phyloP scores from a whole-genome alignment of 2,888 invertebrate genomes.

The Cerceris rybyensis region DNA sequence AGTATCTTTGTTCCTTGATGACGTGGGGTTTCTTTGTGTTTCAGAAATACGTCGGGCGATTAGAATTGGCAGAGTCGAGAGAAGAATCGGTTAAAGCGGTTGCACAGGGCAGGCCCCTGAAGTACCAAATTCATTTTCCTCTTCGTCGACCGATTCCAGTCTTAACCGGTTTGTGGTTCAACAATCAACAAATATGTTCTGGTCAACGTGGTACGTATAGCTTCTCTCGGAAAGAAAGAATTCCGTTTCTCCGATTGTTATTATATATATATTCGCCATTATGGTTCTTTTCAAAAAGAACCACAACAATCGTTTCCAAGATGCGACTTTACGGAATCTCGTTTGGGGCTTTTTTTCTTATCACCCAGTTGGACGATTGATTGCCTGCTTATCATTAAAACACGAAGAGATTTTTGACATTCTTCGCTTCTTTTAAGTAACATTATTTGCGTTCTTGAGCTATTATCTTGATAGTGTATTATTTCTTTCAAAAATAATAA shows the following conservation, averaged over 20 bases:
- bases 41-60: constrained; percentile 74
- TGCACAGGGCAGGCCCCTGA: constrained; percentile 67
- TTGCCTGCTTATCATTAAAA: too few species aligned
- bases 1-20: constrained; percentile 10
- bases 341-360: too few species aligned
- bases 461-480: too few species aligned
- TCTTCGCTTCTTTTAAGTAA: too few species aligned
- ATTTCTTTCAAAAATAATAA: too few species aligned
- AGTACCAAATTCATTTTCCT: constrained; percentile 76
- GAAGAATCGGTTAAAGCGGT: constrained; percentile 69
- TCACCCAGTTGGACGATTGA: too few species aligned
- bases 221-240: background rate
- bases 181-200: constrained; percentile 67
- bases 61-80: constrained; percentile 72
- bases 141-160: constrained; percentile 72
- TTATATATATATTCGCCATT: background rate
- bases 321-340: too few species aligned
- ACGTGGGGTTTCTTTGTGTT: constrained; percentile 23
- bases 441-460: too few species aligned
- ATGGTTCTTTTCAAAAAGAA: background rate
- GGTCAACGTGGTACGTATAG: constrained; percentile 69
- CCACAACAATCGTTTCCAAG: background rate
- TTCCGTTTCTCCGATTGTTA: background rate
- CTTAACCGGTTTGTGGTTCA: constrained; percentile 72
- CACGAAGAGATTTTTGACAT: too few species aligned